A percentile compares a stretch with the other conserved stretches of the same genome.
Evolutionary conservation across 2,113 vertebrate species (phyloP).

Genomic region (Neotoma lepida): DNA sequence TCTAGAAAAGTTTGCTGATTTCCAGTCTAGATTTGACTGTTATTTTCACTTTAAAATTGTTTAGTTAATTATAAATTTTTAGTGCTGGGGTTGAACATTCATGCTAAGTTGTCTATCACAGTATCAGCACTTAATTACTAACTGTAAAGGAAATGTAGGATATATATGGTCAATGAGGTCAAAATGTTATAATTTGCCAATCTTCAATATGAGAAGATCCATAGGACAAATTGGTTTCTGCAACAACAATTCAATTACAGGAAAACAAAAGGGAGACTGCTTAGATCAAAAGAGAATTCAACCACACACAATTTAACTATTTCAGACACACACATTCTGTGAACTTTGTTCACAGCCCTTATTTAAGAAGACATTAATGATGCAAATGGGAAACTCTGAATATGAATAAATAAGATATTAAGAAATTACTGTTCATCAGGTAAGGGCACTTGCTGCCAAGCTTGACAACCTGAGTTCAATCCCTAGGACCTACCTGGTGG

Average conservation of each 20-base stretch:
- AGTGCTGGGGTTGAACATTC: neutral
- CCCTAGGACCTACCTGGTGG: neutral
- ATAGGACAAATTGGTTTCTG: constrained; percentile 44
- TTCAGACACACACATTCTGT: constrained; percentile 39
- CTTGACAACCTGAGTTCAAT: neutral
- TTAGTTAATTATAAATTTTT: neutral
- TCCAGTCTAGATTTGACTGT: neutral
- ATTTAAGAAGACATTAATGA: constrained; percentile 31
- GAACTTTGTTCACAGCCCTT: neutral
- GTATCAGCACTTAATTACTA: neutral
- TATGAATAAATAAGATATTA: constrained; percentile 8
- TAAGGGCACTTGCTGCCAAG: neutral
- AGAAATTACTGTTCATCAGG: neutral
- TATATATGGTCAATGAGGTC: constrained; percentile 5
- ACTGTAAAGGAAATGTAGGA: constrained; percentile 45
- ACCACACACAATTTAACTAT: neutral
- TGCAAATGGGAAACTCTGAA: constrained; percentile 42
- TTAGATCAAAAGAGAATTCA: constrained; percentile 49
- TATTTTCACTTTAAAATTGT: neutral
- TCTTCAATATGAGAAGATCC: neutral
- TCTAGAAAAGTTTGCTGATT: neutral
- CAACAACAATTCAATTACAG: constrained; percentile 9
- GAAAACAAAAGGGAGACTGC: neutral
- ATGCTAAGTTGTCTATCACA: neutral
- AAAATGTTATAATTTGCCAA: constrained; percentile 1